Base-by-base conservation (phyloP, 2,888 invertebrate genomes). In the Helleia helle region DNA sequence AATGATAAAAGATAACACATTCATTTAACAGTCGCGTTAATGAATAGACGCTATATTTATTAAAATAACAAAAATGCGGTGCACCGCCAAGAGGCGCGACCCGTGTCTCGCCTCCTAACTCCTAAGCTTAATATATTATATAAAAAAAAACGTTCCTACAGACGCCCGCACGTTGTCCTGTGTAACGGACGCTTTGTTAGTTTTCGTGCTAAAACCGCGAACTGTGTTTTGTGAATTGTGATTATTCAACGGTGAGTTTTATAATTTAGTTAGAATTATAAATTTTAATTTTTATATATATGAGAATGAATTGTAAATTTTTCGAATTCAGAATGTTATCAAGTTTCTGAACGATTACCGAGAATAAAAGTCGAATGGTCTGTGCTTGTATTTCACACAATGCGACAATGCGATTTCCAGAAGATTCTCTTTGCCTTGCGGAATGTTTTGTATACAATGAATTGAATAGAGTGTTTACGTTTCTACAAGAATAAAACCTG, bases 1-100 rank as follows among this genome's bases (percentile, higher is more conserved):
- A 31, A 40, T 30, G 24, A 46, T 36, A 27, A 24, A 41, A 46
- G 56, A 59, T 58, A 59, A 56, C 40, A 55, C 74, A 76, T 62
- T 76, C 59, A 54, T 59, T 52, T 57, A 50, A 55, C 48, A 38
- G 49, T 51, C 60, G 59, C 56, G 55, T 55, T 36, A 46, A 55
- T 51, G 67, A 50, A 51, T 56, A 56, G 69, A 67, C 73, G 72
- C 65, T 18, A 11, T 22, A 34, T 17, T 43, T 60, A 42, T 38
- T 37, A 42, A 42, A 45, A 24, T 12, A 24, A 15, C 49, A 58
- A 79, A 79, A 76, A 83, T 80, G 81, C 77, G 77, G 74, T 59
- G 62, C 49, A 45, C 49, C 51, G 53, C 59, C 18, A 52, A 55
- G 74, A 70, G 80, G 76, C 80, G 79, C 65, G 76, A 62, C 65